phyloP scores from a whole-genome alignment of 2,888 invertebrate species.

The Strigamia transsilvanica region DNA sequence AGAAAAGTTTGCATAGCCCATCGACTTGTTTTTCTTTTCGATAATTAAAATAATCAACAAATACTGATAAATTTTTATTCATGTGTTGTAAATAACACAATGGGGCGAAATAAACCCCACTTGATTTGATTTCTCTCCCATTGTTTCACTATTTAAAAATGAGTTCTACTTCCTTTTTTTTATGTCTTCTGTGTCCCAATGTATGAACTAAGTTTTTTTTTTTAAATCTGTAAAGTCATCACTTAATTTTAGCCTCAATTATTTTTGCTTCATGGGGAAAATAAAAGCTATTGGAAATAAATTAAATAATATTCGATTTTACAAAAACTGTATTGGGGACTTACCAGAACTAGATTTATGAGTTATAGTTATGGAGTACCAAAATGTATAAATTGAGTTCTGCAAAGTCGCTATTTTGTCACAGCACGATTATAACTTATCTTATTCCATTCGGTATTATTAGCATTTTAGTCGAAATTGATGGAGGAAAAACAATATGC shows the following conservation, averaged over 20 bases:
- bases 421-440: too few relatives aligned
- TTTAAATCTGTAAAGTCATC: slow-evolving; percentile 24
- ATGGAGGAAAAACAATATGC: too few relatives aligned
- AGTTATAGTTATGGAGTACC: neutral
- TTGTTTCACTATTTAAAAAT: slow-evolving; percentile 1
- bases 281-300: slow-evolving; percentile 38
- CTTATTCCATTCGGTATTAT: too few relatives aligned
- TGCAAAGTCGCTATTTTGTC: too few relatives aligned
- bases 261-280: slow-evolving; percentile 41
- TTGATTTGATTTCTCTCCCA: slow-evolving; percentile 6
- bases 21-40: slow-evolving; percentile 15
- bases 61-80: slow-evolving; percentile 13
- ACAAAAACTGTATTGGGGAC: neutral
- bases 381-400: too few relatives aligned
- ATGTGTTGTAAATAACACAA: slow-evolving; percentile 45
- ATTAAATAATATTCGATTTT: neutral
- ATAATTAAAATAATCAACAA: slow-evolving; percentile 28
- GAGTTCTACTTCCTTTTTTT: neutral
- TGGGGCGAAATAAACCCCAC: slow-evolving; percentile 19
- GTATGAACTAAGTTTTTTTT: neutral
- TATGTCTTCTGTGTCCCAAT: neutral
- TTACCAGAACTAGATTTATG: neutral
- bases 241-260: slow-evolving; percentile 39
- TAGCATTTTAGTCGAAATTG: too few relatives aligned
- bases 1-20: slow-evolving; percentile 41